Conservation (phyloP, 2,888 invertebrate species). For the Selenia dentaria region DNA sequence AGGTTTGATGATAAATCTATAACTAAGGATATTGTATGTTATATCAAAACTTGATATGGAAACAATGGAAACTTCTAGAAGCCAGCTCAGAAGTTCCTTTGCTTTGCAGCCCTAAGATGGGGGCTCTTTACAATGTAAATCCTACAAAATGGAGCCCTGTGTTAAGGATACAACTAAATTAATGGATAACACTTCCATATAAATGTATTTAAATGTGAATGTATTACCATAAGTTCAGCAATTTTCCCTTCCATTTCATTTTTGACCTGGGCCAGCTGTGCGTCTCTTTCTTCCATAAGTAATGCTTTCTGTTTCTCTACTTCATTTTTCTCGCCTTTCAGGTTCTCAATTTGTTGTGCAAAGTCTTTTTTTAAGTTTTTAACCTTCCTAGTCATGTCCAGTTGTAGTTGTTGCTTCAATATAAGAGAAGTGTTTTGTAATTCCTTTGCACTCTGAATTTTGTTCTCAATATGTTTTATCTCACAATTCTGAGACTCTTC, state of each 20-base stretch:
- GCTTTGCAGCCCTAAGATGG: too few relatives aligned
- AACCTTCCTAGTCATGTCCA: constrained; percentile 74
- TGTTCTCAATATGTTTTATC: constrained; percentile 70
- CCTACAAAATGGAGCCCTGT: too few relatives aligned
- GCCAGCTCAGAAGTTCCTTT: too few relatives aligned
- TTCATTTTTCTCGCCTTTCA: constrained; percentile 76
- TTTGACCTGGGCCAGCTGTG: constrained; percentile 55
- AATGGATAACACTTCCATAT: too few relatives aligned
- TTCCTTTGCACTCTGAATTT: constrained; percentile 68
- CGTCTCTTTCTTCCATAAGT: constrained; percentile 73
- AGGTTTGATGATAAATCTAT: too few relatives aligned
- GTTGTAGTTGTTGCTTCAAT: constrained; percentile 71
- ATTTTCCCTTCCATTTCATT: constrained; percentile 68
- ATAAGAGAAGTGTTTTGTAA: constrained; percentile 64
- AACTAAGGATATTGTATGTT: too few relatives aligned
- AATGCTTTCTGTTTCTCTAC: constrained; percentile 71
- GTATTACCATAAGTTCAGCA: constrained; percentile 54
- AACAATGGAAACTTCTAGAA: too few relatives aligned
- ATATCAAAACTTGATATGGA: too few relatives aligned
- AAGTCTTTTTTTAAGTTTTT: constrained; percentile 68
- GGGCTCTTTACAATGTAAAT: too few relatives aligned
- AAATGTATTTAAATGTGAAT: neutral
- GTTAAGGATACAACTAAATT: neutral
- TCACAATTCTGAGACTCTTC: constrained; percentile 71
- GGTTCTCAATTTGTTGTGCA: constrained; percentile 69